These are phyloP conservation scores for Coracopsis vasa DNA, from an alignment of 2,113 vertebrate genomes.

Conservation along the genomic window DNA sequence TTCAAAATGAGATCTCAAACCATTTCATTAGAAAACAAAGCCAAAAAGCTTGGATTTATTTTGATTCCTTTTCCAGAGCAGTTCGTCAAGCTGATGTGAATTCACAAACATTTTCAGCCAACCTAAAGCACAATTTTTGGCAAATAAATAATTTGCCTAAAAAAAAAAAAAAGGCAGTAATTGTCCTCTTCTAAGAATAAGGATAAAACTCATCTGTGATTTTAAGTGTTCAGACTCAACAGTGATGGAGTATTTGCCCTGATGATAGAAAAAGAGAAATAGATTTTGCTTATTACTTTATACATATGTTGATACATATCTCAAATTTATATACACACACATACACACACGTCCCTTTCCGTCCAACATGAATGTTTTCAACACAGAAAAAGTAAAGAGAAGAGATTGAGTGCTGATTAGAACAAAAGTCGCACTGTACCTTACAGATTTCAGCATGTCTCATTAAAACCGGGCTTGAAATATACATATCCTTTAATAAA, in stretches of 20 bases:
- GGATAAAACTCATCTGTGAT: background rate
- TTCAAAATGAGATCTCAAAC: conserved; percentile 45
- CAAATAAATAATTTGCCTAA: background rate
- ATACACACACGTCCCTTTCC: background rate
- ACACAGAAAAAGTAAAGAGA: conserved; percentile 64
- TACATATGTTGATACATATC: background rate
- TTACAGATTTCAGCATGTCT: conserved; percentile 67
- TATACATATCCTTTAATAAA: conserved; percentile 70
- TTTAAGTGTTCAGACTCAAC: background rate
- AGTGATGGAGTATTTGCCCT: background rate
- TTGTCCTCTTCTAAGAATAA: background rate
- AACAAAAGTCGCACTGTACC: conserved; percentile 68
- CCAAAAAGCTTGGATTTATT: background rate
- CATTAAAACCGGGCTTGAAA: conserved; percentile 69
- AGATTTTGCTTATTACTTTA: conserved; percentile 21
- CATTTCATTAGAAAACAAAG: conserved; percentile 41
- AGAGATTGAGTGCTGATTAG: conserved; percentile 68
- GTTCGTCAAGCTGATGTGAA: conserved; percentile 3
- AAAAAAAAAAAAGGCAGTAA: background rate
- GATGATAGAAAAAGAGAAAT: background rate
- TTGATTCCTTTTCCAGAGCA: conserved; percentile 26
- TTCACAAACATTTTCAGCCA: conserved; percentile 1
- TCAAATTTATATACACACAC: conserved; percentile 12
- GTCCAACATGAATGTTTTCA: conserved; percentile 63
- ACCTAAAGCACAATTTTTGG: background rate